phyloP scores from a whole-genome alignment of 1,140 invertebrate species.

The Bombus terrestris region DNA sequence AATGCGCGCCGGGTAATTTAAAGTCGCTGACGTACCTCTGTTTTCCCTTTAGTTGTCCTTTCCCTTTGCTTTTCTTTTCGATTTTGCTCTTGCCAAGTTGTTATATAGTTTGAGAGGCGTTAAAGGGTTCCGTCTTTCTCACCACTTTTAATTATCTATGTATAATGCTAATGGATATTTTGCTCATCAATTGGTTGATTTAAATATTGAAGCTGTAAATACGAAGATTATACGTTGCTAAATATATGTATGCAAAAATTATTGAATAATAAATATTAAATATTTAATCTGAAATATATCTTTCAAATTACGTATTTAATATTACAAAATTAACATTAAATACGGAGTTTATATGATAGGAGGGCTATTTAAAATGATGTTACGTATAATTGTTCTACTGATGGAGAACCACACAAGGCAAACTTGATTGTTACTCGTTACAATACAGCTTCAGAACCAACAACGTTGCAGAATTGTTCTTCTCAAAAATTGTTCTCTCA shows the following conservation, averaged over 20 bases:
- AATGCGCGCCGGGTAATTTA: conserved; percentile 31
- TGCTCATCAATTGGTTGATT: not conserved
- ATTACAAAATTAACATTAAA: not conserved
- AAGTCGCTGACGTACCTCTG: not conserved
- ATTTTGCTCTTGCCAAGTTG: not conserved
- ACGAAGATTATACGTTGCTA: not conserved
- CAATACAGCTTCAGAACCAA: not conserved
- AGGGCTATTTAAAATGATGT: not conserved
- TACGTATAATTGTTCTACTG: not conserved
- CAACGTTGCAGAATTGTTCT: not conserved
- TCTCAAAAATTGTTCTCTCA: not conserved
- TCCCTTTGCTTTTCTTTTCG: not conserved
- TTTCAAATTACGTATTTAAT: not conserved
- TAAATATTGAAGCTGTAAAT: not conserved
- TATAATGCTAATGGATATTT: not conserved
- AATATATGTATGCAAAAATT: not conserved
- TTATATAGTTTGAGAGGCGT: not conserved
- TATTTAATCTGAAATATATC: not conserved
- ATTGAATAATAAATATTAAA: not conserved
- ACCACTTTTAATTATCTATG: not conserved
- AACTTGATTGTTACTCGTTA: no score
- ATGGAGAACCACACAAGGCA: not conserved
- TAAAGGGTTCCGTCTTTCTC: not conserved
- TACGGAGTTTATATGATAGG: not conserved
- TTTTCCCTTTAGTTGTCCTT: no score